Conservation (phyloP, 2,888 invertebrate genomes). For the Drosophila leonis region DNA sequence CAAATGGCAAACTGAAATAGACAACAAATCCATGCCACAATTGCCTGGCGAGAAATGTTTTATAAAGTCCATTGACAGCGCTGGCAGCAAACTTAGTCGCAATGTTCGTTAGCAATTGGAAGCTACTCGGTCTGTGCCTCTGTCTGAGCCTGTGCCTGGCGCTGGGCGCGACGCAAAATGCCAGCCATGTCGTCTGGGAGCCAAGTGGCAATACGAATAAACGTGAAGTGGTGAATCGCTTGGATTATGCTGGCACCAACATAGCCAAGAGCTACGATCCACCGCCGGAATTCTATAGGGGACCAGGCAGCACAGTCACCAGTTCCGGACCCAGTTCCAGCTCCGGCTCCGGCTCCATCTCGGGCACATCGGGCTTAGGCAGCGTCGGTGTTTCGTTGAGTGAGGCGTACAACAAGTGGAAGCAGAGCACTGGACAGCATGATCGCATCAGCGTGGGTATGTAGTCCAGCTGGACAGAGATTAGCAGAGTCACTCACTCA, state of each 20-base stretch:
- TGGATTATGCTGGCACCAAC: conserved; percentile 60
- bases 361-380: conserved; percentile 30
- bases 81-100: conserved; percentile 67
- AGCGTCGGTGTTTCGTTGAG: conserved; percentile 59
- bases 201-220: conserved; percentile 38
- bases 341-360: no score
- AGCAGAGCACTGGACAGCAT: conserved; percentile 58
- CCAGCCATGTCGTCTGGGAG: conserved; percentile 49
- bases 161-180: conserved; percentile 43
- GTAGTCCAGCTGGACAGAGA: conserved; percentile 24
- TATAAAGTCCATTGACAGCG: conserved; percentile 74
- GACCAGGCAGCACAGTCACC: conserved; percentile 59
- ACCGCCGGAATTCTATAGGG: conserved; percentile 82
- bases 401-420: conserved; percentile 75
- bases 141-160: background rate
- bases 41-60: conserved; percentile 40
- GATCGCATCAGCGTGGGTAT: conserved; percentile 82
- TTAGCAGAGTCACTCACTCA: background rate
- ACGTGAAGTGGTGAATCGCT: conserved; percentile 47
- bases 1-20: conserved; percentile 31
- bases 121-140: conserved; percentile 34
- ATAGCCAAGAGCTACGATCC: conserved; percentile 82
- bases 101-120: conserved; percentile 50
- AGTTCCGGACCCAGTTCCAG: conserved; percentile 13
- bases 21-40: conserved; percentile 25